Evolutionary conservation across 2,113 vertebrate species (phyloP).

Genomic region (Alethe castanea): DNA sequence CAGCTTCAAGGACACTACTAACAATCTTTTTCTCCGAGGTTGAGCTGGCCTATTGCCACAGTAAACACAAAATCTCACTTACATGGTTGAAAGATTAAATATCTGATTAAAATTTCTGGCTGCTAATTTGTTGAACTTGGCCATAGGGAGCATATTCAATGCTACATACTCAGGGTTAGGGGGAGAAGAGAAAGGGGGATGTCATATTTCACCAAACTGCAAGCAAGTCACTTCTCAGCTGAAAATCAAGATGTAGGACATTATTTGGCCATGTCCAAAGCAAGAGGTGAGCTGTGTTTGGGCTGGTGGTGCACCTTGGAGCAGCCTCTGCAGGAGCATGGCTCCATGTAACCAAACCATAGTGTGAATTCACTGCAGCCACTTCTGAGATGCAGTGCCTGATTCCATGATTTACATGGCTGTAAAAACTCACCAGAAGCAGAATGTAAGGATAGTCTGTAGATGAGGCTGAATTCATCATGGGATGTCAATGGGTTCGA

Average conservation of each 20-base stretch:
- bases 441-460: not conserved
- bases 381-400: not conserved
- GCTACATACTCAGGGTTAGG: not conserved
- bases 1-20: constrained; percentile 66
- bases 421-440: not conserved
- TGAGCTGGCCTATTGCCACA: constrained; percentile 72
- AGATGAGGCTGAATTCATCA: not conserved
- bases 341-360: not conserved
- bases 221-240: constrained; percentile 30
- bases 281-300: not conserved
- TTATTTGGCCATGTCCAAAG: not conserved
- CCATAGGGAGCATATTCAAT: constrained; percentile 27
- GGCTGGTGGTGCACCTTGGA: not conserved
- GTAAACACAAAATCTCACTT: constrained; percentile 76
- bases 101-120: constrained; percentile 81
- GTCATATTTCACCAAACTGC: not conserved
- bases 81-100: constrained; percentile 81
- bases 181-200: not conserved
- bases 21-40: constrained; percentile 70
- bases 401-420: not conserved
- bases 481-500: not conserved
- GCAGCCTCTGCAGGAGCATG: not conserved
- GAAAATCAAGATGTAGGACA: constrained; percentile 8
- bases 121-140: constrained; percentile 81
- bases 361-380: not conserved